A percentile compares a stretch with the other conserved stretches of the same genome.
These are phyloP conservation scores for Reticulitermes lucifugus DNA, from an alignment of 2,888 invertebrate genomes.

Conservation along the genomic window DNA sequence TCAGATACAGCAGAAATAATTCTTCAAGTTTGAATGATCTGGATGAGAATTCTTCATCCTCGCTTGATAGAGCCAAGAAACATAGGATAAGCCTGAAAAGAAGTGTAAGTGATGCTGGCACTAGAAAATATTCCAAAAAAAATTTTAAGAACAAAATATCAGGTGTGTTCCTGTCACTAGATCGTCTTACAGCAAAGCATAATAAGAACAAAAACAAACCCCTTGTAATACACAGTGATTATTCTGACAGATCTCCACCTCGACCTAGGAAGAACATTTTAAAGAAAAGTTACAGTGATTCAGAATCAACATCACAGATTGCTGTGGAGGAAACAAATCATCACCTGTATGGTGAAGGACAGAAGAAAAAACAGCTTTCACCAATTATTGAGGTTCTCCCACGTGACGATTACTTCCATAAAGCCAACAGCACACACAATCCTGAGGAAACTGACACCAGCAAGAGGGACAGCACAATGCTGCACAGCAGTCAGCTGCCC, in stretches of 20 bases:
- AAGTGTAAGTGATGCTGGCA: conserved; percentile 70
- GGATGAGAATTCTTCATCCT: conserved; percentile 38
- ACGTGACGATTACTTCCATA: conserved; percentile 74
- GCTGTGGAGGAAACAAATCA: neutral
- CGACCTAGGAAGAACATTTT: conserved; percentile 45
- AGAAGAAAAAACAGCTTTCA: conserved; percentile 77
- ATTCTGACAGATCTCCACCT: conserved; percentile 35
- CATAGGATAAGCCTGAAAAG: conserved; percentile 56
- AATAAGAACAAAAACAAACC: conserved; percentile 30
- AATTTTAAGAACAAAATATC: conserved; percentile 20
- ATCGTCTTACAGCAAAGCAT: conserved; percentile 29
- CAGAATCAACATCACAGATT: conserved; percentile 45
- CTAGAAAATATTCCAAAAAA: neutral
- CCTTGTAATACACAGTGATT: conserved; percentile 16
- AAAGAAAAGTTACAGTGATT: conserved; percentile 65
- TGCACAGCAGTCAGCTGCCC: conserved; percentile 58
- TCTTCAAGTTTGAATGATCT: conserved; percentile 43
- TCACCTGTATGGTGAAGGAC: conserved; percentile 60
- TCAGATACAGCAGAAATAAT: conserved; percentile 28
- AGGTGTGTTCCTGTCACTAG: conserved; percentile 42
- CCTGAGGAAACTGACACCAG: conserved; percentile 58
- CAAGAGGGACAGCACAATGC: conserved; percentile 58
- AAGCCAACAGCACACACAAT: conserved; percentile 52
- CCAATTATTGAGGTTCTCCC: conserved; percentile 84
- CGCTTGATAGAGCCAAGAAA: conserved; percentile 38